phyloP scores from a whole-genome alignment of 1,140 invertebrate genomes.

The Cryptotermes secundus region DNA sequence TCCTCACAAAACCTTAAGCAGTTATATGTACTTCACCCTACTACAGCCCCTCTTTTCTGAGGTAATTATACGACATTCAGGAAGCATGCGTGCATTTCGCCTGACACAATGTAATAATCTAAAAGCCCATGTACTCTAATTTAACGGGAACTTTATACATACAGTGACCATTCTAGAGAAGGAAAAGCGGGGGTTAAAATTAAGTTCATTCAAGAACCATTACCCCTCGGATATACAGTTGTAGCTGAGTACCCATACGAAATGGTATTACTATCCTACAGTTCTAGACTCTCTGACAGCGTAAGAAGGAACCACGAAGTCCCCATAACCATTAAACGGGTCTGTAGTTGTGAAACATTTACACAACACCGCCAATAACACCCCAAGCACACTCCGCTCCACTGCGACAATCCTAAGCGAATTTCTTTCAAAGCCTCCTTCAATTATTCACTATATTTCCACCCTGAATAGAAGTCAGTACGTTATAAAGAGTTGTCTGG shows the following conservation, averaged over 20 bases:
- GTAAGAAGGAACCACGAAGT: background rate
- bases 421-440: background rate
- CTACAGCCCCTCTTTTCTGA: background rate
- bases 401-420: background rate
- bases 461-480: too few relatives aligned
- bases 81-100: background rate
- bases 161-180: background rate
- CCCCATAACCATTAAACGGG: background rate
- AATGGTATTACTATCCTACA: background rate
- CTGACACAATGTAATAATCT: background rate
- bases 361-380: background rate
- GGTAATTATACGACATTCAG: background rate
- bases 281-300: background rate
- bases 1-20: background rate
- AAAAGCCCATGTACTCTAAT: background rate
- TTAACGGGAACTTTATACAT: background rate
- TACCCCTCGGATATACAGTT: background rate
- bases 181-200: background rate
- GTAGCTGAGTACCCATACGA: background rate
- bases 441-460: background rate
- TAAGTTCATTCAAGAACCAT: conserved; percentile 6
- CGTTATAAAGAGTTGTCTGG: too few relatives aligned
- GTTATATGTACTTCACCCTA: background rate
- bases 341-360: background rate
- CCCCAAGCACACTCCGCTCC: background rate